Percentiles rank a stretch among this genome's conserved stretches.
These are phyloP conservation scores for Vesta saturnalis DNA, from an alignment of 2,888 invertebrate species.

Conservation along the genomic window DNA sequence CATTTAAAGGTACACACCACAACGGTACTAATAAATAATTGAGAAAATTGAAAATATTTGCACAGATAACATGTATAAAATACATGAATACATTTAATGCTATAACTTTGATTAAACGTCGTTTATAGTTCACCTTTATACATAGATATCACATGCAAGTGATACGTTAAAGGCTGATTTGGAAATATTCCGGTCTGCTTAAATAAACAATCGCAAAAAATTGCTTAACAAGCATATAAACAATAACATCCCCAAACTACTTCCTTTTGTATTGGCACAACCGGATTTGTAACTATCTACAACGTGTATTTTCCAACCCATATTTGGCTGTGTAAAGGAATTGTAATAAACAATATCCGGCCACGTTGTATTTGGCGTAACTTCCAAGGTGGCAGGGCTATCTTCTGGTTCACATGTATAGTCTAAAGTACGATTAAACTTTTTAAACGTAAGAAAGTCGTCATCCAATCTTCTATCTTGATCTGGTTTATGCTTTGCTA, in stretches of 20 bases:
- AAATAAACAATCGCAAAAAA: constrained; percentile 52
- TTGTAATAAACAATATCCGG: constrained; percentile 94
- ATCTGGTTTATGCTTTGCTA: constrained; percentile 71
- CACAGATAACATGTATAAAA: too few species aligned
- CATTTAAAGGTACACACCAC: too few species aligned
- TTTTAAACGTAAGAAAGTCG: constrained; percentile 80
- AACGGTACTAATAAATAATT: too few species aligned
- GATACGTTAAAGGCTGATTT: too few species aligned
- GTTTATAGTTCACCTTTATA: too few species aligned
- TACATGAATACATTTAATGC: too few species aligned
- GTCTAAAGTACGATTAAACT: constrained; percentile 81
- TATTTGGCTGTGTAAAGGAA: constrained; percentile 91
- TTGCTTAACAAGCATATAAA: constrained; percentile 51
- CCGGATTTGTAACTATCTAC: constrained; percentile 74
- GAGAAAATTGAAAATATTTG: too few species aligned
- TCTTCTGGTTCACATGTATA: constrained; percentile 74
- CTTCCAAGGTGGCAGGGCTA: constrained; percentile 77
- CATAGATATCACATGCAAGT: too few species aligned
- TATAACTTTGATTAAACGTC: too few species aligned
- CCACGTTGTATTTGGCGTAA: constrained; percentile 90
- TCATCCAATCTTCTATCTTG: constrained; percentile 83
- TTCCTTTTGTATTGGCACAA: constrained; percentile 29
- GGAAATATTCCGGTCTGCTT: constrained; percentile 39
- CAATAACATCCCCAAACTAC: constrained; percentile 24
- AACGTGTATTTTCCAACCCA: constrained; percentile 94